phyloP scores from a whole-genome alignment of 1,140 invertebrate species.

The Venustaconcha ellipsiformis region DNA sequence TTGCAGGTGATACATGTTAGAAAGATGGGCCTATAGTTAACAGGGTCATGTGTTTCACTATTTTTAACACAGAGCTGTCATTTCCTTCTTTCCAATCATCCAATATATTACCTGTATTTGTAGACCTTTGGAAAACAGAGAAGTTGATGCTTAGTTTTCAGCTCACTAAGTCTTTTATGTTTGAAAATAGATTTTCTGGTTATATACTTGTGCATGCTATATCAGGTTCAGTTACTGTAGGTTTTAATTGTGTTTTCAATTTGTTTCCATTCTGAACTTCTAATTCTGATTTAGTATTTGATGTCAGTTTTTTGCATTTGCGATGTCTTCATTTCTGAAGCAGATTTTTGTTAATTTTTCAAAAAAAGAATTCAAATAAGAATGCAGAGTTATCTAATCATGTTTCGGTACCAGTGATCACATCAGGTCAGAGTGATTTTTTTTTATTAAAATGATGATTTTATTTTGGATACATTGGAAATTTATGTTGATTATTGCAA shows the following conservation, averaged over 20 bases:
- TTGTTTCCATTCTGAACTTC: constrained; percentile 11
- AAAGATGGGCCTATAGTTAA: constrained; percentile 37
- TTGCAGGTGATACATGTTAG: constrained; percentile 42
- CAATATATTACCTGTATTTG: constrained; percentile 16
- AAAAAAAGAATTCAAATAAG: too few relatives aligned
- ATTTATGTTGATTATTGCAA: too few relatives aligned
- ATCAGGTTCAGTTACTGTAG: constrained; percentile 7
- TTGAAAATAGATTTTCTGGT: constrained; percentile 19
- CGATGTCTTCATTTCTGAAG: neutral
- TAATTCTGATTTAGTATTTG: constrained; percentile 7
- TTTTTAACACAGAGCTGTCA: constrained; percentile 34
- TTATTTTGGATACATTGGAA: too few relatives aligned
- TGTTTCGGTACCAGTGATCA: too few relatives aligned
- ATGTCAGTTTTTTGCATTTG: constrained; percentile 1
- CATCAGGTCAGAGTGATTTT: too few relatives aligned
- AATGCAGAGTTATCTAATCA: too few relatives aligned
- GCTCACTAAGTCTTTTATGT: constrained; percentile 15
- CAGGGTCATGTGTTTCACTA: constrained; percentile 33
- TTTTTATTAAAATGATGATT: too few relatives aligned
- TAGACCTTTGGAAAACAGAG: constrained; percentile 14
- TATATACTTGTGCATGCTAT: neutral
- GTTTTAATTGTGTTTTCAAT: constrained; percentile 20
- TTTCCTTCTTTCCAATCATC: constrained; percentile 35
- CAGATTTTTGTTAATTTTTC: too few relatives aligned
- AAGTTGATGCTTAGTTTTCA: neutral